Base-by-base conservation (phyloP, 1,140 invertebrate species). In the Anastatus disparis region DNA sequence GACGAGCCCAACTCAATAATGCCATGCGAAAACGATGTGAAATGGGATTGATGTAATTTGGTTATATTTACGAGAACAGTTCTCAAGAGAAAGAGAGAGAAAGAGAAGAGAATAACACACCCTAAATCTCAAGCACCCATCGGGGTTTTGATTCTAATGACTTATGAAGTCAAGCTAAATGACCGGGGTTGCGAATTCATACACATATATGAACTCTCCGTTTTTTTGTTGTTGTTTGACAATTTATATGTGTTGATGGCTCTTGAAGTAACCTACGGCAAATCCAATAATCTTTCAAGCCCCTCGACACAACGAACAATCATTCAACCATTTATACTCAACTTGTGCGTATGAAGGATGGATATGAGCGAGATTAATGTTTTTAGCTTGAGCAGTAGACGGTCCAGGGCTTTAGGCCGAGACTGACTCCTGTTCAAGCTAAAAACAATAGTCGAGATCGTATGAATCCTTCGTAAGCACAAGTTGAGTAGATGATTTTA, bases 81-180 rank as follows among this genome's bases (percentile, higher is more conserved):
- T n/a, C n/a, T 35, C 17, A 22, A 59, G 56, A 59, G 56, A 59
- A 38, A 56, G 31, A 12, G 31, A 42, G 55, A 15, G 20, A 26
- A 20, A 42, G 55, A 40, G 55, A 38, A 12, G 31, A 22, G 7
- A 20, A 6, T 65, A 63, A 63, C 53, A 22, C 38, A 42, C 52
- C 73, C 72, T 75, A 73, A 79, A 77, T 75, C 77, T 64, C 42
- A 31, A 44, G 61, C 53, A 46, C 56, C 62, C 58, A 15, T 31
- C 40, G 75, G 55, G 59, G 75, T 78, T 81, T 76, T 84, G 84
- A 86, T 82, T 86, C 84, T 85, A 85, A 86, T 80, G 82, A 85
- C 83, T 85, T 82, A 84, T 86, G 84, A 85, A 86, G 84, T 85
- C 84, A 85, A 85, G 80, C 84, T 81, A 85, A 85, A 86, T 85